phyloP scores from a whole-genome alignment of 2,113 vertebrate genomes.

The Rhea americana region DNA sequence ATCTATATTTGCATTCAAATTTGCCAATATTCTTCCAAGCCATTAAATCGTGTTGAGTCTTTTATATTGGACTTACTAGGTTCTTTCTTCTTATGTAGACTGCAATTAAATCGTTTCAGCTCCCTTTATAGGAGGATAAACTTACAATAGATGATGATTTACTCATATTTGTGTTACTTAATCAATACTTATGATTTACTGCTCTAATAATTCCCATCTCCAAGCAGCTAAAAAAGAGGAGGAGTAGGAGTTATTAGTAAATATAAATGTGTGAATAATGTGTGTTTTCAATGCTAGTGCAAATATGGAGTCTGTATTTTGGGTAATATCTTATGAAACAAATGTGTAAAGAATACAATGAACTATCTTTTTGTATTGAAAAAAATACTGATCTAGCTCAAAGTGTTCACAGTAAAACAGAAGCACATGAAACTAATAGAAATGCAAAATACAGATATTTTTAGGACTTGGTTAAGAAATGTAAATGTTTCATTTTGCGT shows the following conservation, averaged over 20 bases:
- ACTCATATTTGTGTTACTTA: neutral
- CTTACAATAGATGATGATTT: neutral
- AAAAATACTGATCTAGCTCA: neutral
- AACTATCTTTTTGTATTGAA: neutral
- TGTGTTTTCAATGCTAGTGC: neutral
- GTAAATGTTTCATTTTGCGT: neutral
- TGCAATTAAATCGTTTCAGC: neutral
- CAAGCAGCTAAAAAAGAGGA: neutral
- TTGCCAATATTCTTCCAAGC: neutral
- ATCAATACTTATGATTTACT: neutral
- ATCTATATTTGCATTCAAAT: neutral
- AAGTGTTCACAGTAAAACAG: neutral
- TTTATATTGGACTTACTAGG: neutral
- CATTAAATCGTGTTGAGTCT: neutral
- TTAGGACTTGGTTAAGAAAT: neutral
- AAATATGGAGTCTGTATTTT: neutral
- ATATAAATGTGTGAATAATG: neutral
- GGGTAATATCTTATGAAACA: neutral
- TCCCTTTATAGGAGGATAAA: neutral
- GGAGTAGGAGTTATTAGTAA: neutral
- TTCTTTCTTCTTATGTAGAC: neutral
- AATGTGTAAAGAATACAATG: neutral
- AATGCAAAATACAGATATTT: neutral
- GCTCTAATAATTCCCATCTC: neutral
- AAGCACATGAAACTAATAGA: neutral